Evolutionary conservation across 37 sponge, comb jelly and placozoan species (phyloP).

Genomic region (Crambe crambe): DNA sequence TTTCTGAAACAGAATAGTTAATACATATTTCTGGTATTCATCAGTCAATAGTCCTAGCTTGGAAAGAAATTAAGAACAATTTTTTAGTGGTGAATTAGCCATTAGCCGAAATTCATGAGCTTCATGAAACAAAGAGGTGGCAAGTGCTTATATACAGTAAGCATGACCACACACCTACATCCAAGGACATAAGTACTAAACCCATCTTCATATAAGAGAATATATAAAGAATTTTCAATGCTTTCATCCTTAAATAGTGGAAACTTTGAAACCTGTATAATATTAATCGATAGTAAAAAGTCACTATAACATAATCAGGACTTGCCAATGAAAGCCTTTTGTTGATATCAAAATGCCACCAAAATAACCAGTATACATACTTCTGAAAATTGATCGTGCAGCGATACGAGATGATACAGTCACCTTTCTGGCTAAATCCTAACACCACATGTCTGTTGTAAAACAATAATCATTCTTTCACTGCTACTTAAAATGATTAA

Average conservation of each 20-base stretch:
- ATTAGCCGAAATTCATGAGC: too few species aligned
- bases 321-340: background rate
- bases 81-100: too few species aligned
- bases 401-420: conserved; percentile 1
- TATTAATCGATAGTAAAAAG: too few species aligned
- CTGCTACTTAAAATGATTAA: too few species aligned
- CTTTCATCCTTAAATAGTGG: background rate
- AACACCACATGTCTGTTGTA: background rate
- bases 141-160: too few species aligned
- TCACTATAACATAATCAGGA: background rate
- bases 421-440: background rate
- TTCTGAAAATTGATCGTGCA: background rate
- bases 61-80: too few species aligned
- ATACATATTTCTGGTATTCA: too few species aligned
- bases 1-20: too few species aligned
- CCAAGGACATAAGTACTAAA: background rate
- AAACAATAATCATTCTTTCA: background rate
- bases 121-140: too few species aligned
- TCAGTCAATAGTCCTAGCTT: too few species aligned
- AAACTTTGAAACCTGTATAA: background rate
- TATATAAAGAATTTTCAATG: background rate
- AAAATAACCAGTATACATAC: background rate
- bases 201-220: background rate
- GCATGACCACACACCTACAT: background rate
- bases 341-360: background rate